Conservation (phyloP, 2,113 vertebrate species). For the Paradoxurus hermaphroditus region DNA sequence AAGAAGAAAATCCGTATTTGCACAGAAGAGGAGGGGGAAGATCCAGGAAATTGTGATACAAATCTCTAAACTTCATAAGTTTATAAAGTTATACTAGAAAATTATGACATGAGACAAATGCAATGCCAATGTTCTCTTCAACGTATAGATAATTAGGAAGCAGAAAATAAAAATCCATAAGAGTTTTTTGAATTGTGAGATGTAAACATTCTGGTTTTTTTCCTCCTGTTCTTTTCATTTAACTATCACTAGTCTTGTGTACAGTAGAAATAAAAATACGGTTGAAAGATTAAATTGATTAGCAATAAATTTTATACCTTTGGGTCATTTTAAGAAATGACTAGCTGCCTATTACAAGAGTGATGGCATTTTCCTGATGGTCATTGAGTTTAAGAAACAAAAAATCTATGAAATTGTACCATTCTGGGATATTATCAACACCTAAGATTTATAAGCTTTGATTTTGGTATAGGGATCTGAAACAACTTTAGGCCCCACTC, state of each 20-base stretch:
- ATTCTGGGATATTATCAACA: background rate
- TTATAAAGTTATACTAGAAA: background rate
- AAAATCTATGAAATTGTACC: background rate
- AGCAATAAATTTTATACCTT: background rate
- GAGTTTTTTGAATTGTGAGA: background rate
- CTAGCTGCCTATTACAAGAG: background rate
- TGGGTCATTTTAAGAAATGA: slow-evolving; percentile 14
- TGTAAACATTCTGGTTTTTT: background rate
- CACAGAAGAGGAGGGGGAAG: rapidly evolving
- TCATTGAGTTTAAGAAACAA: background rate
- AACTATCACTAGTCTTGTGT: background rate
- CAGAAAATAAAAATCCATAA: background rate
- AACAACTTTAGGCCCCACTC: background rate
- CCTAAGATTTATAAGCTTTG: background rate
- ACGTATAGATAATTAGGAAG: background rate
- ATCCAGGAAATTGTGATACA: background rate
- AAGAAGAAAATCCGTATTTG: background rate
- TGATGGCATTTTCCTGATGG: background rate
- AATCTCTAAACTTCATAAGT: background rate
- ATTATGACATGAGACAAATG: background rate
- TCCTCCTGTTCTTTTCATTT: background rate
- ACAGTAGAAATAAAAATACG: slow-evolving; percentile 5
- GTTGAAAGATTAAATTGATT: background rate
- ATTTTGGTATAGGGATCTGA: background rate
- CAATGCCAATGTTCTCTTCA: background rate